Evolutionary conservation across 1,140 invertebrate genomes (phyloP).

Genomic region (Pinna nobilis): DNA sequence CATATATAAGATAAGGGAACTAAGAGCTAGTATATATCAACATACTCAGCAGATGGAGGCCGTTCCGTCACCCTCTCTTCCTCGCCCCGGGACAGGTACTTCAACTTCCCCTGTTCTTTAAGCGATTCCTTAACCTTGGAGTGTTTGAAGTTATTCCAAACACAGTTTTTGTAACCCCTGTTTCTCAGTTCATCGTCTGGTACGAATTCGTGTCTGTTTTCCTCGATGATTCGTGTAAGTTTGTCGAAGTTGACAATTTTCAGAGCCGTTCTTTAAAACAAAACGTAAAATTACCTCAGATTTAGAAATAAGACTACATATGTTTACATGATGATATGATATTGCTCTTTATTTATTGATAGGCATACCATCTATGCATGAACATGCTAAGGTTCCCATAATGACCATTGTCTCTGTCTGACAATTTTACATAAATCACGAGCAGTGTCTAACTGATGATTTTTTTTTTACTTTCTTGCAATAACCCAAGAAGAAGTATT

Average conservation of each 20-base stretch:
- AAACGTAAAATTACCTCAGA: not conserved
- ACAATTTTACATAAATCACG: no score
- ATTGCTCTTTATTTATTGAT: not conserved
- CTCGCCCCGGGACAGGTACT: conserved; percentile 46
- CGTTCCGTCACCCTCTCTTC: conserved; percentile 40
- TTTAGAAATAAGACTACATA: not conserved
- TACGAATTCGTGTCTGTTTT: conserved; percentile 49
- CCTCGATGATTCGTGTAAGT: conserved; percentile 46
- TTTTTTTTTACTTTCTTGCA: no score
- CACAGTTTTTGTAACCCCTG: conserved; percentile 53
- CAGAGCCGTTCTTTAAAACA: conserved; percentile 50
- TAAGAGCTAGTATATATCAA: not conserved
- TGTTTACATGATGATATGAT: not conserved
- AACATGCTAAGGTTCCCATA: no score
- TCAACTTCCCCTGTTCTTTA: conserved; percentile 53
- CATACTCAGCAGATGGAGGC: conserved; percentile 50
- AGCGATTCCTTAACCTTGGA: conserved; percentile 49
- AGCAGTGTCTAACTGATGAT: not conserved
- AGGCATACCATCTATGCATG: no score
- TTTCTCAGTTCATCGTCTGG: conserved; percentile 51
- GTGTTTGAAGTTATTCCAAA: conserved; percentile 65
- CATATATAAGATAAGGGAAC: no score
- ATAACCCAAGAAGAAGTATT: no score
- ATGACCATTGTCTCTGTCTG: no score
- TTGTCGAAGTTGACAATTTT: conserved; percentile 58